Evolutionary conservation across 2,113 vertebrate genomes (phyloP), one percentile per base, ranked within the genome.

Genomic region (Pachyramphus minor): DNA sequence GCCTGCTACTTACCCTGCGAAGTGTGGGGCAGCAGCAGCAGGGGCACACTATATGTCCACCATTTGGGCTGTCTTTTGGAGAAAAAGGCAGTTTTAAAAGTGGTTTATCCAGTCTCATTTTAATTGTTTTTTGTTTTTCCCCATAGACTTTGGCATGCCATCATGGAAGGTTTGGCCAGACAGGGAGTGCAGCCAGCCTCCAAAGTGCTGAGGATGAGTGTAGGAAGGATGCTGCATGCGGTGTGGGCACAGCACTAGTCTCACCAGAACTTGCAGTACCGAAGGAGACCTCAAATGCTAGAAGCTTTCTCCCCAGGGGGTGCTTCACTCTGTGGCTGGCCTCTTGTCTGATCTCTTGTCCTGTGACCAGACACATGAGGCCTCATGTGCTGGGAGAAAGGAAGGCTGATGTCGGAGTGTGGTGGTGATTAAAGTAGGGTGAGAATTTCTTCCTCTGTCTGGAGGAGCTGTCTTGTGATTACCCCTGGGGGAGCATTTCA

Each of bases 221-320:
- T 17, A 41, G 64, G 12, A 17, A 91, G 52, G 56, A 71, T 28
- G 45, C 31, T 25, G 27, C 11, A 9, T 1, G 5, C 28, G 42
- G 27, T 27, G 41, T 5, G 35, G 41, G 18, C 47, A 39, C 2
- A 0, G 41, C 47, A 22, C 15, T 2, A 4, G 45, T 39, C 31
- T 50, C 16, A 5, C 42, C 63, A 42, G 53, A 80, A 67, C n/a
- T 20, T 45, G 45, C 53, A 20, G 14, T 22, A 25, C 37, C 0
- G 0, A 55, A 73, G 53, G 44, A 90, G 44, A 53, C 8, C 41
- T 66, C 56, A 9, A 14, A 50, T 44, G 30, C 8, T 18, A 37
- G 67, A 23, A 85, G 11, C 3, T 2, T 20, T 42, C 22, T 77
- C 45, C 60, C 60, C n/a, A 28, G 11, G 6, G 2, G 9, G 8